Base-by-base conservation (phyloP, 23 tunicate species). In the Ascidia mentula region DNA sequence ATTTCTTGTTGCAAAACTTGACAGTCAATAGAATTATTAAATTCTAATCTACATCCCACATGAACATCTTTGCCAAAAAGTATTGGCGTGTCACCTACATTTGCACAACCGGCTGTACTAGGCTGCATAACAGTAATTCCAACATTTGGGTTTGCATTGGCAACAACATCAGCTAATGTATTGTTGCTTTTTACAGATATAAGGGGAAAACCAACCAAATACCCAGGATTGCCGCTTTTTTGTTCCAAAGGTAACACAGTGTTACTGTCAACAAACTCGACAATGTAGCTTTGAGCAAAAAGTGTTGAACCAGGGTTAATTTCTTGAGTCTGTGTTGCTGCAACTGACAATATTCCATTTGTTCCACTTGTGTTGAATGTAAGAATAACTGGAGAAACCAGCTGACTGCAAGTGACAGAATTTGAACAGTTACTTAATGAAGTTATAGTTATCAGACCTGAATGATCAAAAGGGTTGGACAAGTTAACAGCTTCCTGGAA, bases 161-260 rank as follows among this genome's bases (percentile, higher is more conserved):
- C 34, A 45, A 33, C 26, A 6, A 45, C 28, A 46, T 24, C 26
- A 7, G 33, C 20, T 24, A 53, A 34, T 69, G 40, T 0, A 32
- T 37, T 13, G 35, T 75, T 46, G 72, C 79, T 45, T 18, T 45
- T 38, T 35, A 83, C 97, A 34, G 87, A 72, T 34, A 79, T 70
- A 17, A 91, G 40, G 37, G 90, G 84, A 12, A 24, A 38, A 0
- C 97, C 90, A 6, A 78, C 81, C 0, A 91, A 40, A 80, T 91
- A 91, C 6, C 97, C 97, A 42, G 97, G 97, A 40, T 91, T 91
- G 22, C 97, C 97, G 77, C 90, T 82, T 69, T 85, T 73, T 2
- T 38, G 37, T 3, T 5, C 32, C 24, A 74, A 30, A 24, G 42
- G 36, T 28, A 36, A 28, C 6, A 33, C 31, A 32, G 69, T 20